Base-by-base conservation (phyloP, 2,888 invertebrate genomes). In the Leucania comma region DNA sequence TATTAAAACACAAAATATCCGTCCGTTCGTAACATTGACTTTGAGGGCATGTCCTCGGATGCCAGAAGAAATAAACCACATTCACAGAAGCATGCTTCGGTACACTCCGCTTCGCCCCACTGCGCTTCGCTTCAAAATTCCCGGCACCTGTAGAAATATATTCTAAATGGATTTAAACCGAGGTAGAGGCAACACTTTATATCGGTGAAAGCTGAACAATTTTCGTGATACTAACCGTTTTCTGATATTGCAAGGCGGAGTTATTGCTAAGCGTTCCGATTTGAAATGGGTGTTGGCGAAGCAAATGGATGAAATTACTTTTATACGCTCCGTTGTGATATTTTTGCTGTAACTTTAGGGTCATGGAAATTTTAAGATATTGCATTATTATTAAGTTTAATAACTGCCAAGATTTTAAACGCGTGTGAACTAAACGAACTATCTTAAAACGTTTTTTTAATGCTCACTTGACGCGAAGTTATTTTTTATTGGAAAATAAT, bases 141-240 rank as follows among this genome's bases (percentile, higher is more conserved):
- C 54, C 68, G 58, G 65, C 68, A 76, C 71, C 78, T 80, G 75
- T 78, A 72, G 70, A 81, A 75, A 82, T 85, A 85, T 83, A 80
- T 85, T 84, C 84, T 77, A 85, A 85, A 85, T 78, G 73, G 80
- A 84, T 85, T 85, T 85, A 78, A 81, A 76, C 72, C 72, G 75
- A 72, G 71, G 75, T 68, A 78, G 72, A 68, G 64, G 73, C 75
- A 78, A 81, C 81, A 73, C 84, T 85, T 83, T 76, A 85, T 82
- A 68, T 51, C 53, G 78, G 26, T 83, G 84, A 83, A 81, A 84
- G 75, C 78, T 69, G 76, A 76, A 80, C 80, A 72, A 73, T 81
- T 84, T 83, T 78, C 78, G 72, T 62, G 75, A 78, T 74, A 78
- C 72, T 72, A 81, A 84, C 78, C 77, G 75, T 81, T 85, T 83